phyloP scores from a whole-genome alignment of 92 coral and sea anemone genomes.

The Epizoanthus scotinus region DNA sequence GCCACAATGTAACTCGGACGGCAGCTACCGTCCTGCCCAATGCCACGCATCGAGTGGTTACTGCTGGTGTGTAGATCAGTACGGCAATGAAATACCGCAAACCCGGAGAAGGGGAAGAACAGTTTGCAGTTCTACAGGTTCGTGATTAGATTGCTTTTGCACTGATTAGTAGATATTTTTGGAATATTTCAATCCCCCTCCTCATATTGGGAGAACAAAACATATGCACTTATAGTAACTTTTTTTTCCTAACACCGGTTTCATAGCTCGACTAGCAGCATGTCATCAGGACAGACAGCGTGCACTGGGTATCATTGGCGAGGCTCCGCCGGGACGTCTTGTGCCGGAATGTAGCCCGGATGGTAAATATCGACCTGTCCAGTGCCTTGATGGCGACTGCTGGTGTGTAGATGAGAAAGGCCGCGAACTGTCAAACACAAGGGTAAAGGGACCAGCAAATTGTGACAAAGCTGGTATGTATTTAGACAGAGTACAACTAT shows the following conservation, averaged over 20 bases:
- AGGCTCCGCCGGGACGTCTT: conserved; percentile 50
- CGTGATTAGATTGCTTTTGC: background rate
- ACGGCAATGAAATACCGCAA: conserved; percentile 42
- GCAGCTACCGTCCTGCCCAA: conserved; percentile 40
- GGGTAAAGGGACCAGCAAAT: conserved; percentile 42
- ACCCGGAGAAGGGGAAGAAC: conserved; percentile 46
- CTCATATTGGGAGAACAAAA: too few relatives aligned
- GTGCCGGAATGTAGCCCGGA: conserved; percentile 77
- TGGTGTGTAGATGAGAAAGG: conserved; percentile 87
- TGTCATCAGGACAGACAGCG: conserved; percentile 29
- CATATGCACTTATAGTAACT: too few relatives aligned
- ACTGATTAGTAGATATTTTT: too few relatives aligned
- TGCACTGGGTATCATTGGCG: conserved; percentile 29
- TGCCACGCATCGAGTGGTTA: conserved; percentile 42
- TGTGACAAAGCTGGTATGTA: conserved; percentile 32
- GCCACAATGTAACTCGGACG: conserved; percentile 33
- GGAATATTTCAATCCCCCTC: too few relatives aligned
- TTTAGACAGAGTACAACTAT: background rate
- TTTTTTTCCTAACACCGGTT: background rate
- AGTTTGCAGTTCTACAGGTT: conserved; percentile 30
- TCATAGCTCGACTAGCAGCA: conserved; percentile 16
- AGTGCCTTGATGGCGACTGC: conserved; percentile 73
- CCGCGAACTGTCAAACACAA: conserved; percentile 58
- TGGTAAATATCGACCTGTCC: conserved; percentile 75
- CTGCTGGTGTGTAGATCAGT: conserved; percentile 56